phyloP scores from a whole-genome alignment of 2,113 vertebrate genomes.

The Gracilinanus agilis region DNA sequence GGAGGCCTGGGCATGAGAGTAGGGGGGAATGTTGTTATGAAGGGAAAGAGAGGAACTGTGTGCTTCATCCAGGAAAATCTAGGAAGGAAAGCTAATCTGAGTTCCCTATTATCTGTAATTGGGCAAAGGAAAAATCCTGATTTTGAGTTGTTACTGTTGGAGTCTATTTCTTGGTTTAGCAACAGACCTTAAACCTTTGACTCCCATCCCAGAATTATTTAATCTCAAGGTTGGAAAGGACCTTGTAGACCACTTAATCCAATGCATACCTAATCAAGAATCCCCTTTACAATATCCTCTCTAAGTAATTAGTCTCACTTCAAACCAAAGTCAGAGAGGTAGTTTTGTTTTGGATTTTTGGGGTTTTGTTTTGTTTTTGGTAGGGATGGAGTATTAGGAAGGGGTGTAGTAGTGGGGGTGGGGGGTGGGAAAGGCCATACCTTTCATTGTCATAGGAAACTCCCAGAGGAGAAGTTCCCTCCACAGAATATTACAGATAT shows the following conservation, averaged over 20 bases:
- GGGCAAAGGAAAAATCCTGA: not conserved
- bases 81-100: not conserved
- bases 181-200: not conserved
- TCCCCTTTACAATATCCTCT: not conserved
- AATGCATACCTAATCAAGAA: not conserved
- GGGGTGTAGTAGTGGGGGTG: not conserved
- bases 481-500: not conserved
- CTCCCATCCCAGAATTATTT: not conserved
- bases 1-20: not conserved
- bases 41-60: constrained; percentile 7
- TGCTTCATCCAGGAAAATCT: not conserved
- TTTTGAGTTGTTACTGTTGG: not conserved
- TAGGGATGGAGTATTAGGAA: not conserved
- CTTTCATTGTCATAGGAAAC: not conserved
- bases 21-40: not conserved
- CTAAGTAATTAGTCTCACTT: not conserved
- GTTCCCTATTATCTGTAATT: not conserved
- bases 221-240: not conserved
- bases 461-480: not conserved
- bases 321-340: not conserved
- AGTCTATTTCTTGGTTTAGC: not conserved
- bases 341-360: not conserved
- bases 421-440: too few species aligned
- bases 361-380: not conserved
- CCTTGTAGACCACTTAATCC: not conserved